phyloP scores from a whole-genome alignment of 2,113 vertebrate species.

The Delphinapterus leucas region DNA sequence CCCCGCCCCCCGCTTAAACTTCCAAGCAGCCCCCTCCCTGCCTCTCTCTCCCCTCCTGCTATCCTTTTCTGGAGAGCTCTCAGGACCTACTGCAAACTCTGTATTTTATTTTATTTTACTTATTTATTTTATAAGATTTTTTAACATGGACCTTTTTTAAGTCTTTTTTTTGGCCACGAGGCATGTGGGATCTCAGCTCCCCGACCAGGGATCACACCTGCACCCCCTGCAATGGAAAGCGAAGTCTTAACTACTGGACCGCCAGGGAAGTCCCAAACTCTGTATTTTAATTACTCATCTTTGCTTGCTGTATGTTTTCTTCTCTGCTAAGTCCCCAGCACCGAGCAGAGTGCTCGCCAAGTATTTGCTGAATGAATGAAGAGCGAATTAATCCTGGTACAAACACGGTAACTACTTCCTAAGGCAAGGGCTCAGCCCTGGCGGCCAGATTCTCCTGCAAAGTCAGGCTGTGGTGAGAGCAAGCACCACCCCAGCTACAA shows the following conservation, averaged over 20 bases:
- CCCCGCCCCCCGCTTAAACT: too few species aligned
- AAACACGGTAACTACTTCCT: accelerated
- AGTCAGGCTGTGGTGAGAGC: not conserved
- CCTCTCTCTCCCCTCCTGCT: not conserved
- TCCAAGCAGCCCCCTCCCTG: not conserved
- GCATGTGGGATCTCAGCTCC: too few species aligned
- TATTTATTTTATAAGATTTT: too few species aligned
- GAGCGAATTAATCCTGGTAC: not conserved
- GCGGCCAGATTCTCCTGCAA: not conserved
- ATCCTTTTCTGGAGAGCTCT: not conserved
- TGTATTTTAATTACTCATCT: accelerated
- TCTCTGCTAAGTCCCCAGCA: too few species aligned
- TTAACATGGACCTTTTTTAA: too few species aligned
- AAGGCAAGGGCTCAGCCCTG: not conserved
- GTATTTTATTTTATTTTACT: too few species aligned
- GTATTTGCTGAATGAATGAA: not conserved
- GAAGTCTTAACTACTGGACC: too few species aligned
- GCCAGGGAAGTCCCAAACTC: too few species aligned
- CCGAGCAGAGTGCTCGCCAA: not conserved
- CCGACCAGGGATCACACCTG: too few species aligned
- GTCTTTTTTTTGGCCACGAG: too few species aligned
- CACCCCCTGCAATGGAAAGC: too few species aligned
- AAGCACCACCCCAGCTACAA: accelerated
- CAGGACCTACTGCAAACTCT: not conserved
- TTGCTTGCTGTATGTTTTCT: not conserved